Base-by-base conservation (phyloP, 1,140 invertebrate species). In the Megathymus violae region DNA sequence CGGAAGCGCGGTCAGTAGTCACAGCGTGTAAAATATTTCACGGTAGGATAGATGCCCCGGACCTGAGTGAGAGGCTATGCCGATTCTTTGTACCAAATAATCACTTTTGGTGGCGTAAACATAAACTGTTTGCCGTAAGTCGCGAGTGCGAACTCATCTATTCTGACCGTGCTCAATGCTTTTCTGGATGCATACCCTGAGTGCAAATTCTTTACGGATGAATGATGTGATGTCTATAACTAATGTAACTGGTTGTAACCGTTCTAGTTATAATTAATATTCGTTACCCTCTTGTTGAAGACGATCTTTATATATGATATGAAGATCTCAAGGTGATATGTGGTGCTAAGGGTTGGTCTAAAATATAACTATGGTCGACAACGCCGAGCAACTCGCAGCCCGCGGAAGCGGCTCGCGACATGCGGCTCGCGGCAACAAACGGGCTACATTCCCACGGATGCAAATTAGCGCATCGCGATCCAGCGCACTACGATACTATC, bases 381-480 rank as follows among this genome's bases (percentile, higher is more conserved):
- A n/a, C n/a, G n/a, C n/a, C n/a, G n/a, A n/a, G 19, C 27, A 5
- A 31, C 4, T 31, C 4, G 4, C 4, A 9, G 4, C 1, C 7
- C 7, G 27, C 7, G 4, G 7, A 4, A 9, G 27, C 27, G 4
- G 27, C 4, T 9, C 7, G 19, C 27, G 27, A 9, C 27, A 4
- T 1, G 22, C 22, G 4, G 11, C 19, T 19, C 2, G n/a, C 15
- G 15, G 31, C 15, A 51, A 36, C 50, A 52, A 52, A n/a, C 19
- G 44, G 27, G 31, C 38, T 17, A 54, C 38, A 54, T 54, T 54
- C 51, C 38, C 51, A 54, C 51, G 51, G 51, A 54, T 54, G 38
- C 51, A 54, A 54, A 54, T 54, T 54, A 54, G 51, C 51, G 38
- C 38, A 54, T 54, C 38, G 51, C 36, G 34, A 54, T 54, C 50